A percentile compares a stretch with the other conserved stretches of the same genome.
phyloP scores from a whole-genome alignment of 2,113 vertebrate genomes.

The Lutjanus erythropterus region DNA sequence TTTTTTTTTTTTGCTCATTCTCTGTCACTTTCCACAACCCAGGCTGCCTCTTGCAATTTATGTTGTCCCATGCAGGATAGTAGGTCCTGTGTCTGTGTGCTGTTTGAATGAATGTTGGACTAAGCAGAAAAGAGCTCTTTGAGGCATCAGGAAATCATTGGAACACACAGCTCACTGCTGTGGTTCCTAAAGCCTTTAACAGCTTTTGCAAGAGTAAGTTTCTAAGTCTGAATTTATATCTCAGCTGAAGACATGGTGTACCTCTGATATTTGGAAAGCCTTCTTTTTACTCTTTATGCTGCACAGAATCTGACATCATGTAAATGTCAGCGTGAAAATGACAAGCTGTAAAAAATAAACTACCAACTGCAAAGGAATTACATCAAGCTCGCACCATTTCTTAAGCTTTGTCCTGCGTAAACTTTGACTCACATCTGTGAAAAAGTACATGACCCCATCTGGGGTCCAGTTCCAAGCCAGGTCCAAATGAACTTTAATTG shows the following conservation, averaged over 20 bases:
- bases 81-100: conserved; percentile 2
- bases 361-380: not conserved
- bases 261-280: conserved; percentile 38
- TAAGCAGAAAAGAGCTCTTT: conserved; percentile 34
- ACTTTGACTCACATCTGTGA: not conserved
- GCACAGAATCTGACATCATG: conserved; percentile 31
- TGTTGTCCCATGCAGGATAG: conserved; percentile 32
- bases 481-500: not conserved
- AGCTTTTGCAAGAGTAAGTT: conserved; percentile 23
- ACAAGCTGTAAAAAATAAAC: conserved; percentile 13
- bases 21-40: conserved; percentile 13
- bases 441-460: not conserved
- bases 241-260: conserved; percentile 21
- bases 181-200: conserved; percentile 24
- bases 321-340: conserved; percentile 12
- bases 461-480: not conserved
- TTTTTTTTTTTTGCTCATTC: not conserved
- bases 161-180: conserved; percentile 31
- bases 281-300: conserved; percentile 22
- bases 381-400: not conserved
- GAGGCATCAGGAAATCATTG: conserved; percentile 22
- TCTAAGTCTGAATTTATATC: conserved; percentile 32
- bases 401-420: conserved; percentile 6
- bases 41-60: conserved; percentile 35
- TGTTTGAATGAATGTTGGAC: conserved; percentile 27